Base-by-base conservation (phyloP, 2,888 invertebrate genomes). In the Melikaiella ostensackeni region DNA sequence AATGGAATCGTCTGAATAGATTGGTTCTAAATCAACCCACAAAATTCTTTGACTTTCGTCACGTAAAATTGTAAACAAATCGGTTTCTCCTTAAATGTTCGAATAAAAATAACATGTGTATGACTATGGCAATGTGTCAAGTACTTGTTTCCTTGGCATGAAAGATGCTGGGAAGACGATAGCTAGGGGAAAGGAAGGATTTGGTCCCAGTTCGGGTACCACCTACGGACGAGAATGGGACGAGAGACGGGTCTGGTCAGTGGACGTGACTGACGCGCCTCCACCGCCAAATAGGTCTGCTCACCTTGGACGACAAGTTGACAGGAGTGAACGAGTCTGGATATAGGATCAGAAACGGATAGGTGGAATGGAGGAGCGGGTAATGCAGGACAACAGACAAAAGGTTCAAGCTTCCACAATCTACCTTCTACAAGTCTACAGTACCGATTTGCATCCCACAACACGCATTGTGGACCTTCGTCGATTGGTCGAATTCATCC, bases 241-340 rank as follows among this genome's bases (percentile, higher is more conserved):
- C 30, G 30, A 30, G 27, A 64, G 64, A 64, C 21, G 24, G 38
- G 19, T 38, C 64, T 73, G 74, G 33, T 61, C 21, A 55, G 77
- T 79, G 55, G 74, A 66, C 70, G 81, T 79, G 81, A 84, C 79
- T 79, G 85, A 85, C 81, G 83, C 82, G 80, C 83, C 85, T 86
- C 79, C 85, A 86, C 79, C 84, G 79, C 83, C 83, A 87, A 86
- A 87, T 87, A 84, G 84, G 82, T 84, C 79, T 81, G 85, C 84
- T 88, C 87, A 85, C 88, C 88, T 88, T 88, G 86, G 84, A 84
- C 80, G 80, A 80, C 84, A 86, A 86, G 83, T 86, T 86, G 86
- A 86, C 86, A 84, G 85, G 84, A 83, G 35, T 38, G 19, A 24
- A 35, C 2, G n/a, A 57, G 6, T 11, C 19, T 70, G 19, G 8